These are phyloP conservation scores for Emydoidea blandingii DNA, from an alignment of 2,797 vertebrate genomes.

Conservation along the genomic window DNA sequence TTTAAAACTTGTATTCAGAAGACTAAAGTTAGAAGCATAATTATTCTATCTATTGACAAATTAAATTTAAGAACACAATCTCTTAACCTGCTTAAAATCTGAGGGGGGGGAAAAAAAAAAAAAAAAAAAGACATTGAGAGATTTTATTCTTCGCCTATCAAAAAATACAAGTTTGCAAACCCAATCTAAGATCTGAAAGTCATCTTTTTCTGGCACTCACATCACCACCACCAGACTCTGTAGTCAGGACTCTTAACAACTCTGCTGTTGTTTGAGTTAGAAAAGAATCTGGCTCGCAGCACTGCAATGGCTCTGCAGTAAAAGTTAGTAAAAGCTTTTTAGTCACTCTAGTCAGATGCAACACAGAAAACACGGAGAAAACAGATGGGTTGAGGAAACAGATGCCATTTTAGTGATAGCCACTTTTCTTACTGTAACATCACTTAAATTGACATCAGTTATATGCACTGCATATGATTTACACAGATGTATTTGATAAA, in stretches of 20 bases:
- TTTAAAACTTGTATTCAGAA: no score
- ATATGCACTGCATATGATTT: not conserved
- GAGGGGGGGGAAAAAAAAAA: not conserved
- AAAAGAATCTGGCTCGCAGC: not conserved
- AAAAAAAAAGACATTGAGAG: fast-evolving
- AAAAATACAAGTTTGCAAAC: not conserved
- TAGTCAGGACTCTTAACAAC: not conserved
- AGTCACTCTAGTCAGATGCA: not conserved
- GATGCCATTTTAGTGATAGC: not conserved
- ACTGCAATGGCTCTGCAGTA: not conserved
- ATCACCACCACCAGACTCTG: not conserved
- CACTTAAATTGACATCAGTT: constrained; percentile 1
- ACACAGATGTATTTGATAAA: constrained; percentile 29
- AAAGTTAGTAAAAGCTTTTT: not conserved
- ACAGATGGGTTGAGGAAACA: not conserved
- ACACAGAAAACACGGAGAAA: not conserved
- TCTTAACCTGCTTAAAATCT: fast-evolving
- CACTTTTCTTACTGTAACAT: not conserved
- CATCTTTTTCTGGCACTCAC: not conserved
- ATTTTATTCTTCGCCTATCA: not conserved
- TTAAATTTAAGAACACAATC: not conserved
- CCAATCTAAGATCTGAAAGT: not conserved
- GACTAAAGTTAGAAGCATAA: not conserved
- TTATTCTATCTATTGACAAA: not conserved
- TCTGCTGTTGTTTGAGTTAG: not conserved